These are phyloP conservation scores for Mechanitis mazaeus DNA, from an alignment of 2,888 invertebrate species.

Conservation along the genomic window DNA sequence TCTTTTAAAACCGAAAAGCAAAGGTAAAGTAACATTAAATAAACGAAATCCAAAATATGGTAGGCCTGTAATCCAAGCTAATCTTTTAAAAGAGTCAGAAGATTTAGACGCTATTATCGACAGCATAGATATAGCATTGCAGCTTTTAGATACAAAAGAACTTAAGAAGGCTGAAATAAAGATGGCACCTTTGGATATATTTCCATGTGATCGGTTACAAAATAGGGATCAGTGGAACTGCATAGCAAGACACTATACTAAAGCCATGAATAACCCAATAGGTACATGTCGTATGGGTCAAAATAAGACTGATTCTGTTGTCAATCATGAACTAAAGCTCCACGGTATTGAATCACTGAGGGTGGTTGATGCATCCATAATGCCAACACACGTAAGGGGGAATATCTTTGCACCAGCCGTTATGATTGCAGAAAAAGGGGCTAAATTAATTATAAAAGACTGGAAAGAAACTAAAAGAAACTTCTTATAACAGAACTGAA, in stretches of 20 bases:
- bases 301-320: constrained; percentile 60
- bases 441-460: constrained; percentile 62
- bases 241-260: constrained; percentile 68
- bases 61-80: constrained; percentile 66
- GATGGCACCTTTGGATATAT: constrained; percentile 63
- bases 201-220: constrained; percentile 62
- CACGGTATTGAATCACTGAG: constrained; percentile 67
- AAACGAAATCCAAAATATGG: constrained; percentile 69
- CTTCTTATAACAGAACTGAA: constrained; percentile 48
- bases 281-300: constrained; percentile 71
- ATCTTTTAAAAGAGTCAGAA: constrained; percentile 64
- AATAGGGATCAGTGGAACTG: constrained; percentile 72
- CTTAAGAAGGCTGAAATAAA: constrained; percentile 65
- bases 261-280: constrained; percentile 64
- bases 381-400: constrained; percentile 67
- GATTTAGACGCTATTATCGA: constrained; percentile 66
- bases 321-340: constrained; percentile 58
- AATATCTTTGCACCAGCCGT: constrained; percentile 61
- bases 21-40: constrained; percentile 61
- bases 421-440: constrained; percentile 71
- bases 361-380: constrained; percentile 66
- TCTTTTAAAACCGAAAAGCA: constrained; percentile 63
- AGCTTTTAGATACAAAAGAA: constrained; percentile 65
- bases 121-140: constrained; percentile 66
- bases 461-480: constrained; percentile 65